phyloP scores from a whole-genome alignment of 2,888 invertebrate species.

The Colletes collaris region DNA sequence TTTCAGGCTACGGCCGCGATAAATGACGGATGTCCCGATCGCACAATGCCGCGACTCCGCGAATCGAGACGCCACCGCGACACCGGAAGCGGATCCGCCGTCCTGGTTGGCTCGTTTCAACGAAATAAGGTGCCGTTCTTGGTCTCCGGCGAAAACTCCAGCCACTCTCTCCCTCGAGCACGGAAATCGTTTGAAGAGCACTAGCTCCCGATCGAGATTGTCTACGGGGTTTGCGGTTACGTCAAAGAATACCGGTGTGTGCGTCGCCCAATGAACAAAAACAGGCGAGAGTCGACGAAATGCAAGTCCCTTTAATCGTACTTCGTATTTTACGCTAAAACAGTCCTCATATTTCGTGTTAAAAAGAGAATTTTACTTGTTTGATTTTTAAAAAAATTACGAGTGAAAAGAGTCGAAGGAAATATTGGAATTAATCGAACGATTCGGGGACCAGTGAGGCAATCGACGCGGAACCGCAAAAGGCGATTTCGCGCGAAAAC shows the following conservation, averaged over 20 bases:
- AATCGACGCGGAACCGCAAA: constrained; percentile 2
- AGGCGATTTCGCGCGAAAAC: background rate
- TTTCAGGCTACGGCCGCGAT: constrained; percentile 55
- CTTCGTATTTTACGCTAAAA: no score
- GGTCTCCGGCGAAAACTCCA: background rate
- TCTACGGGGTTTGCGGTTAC: no score
- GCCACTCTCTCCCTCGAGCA: background rate
- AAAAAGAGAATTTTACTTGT: no score
- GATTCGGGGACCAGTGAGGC: background rate
- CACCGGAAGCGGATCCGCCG: constrained; percentile 43
- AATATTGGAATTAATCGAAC: background rate
- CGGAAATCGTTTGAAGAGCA: constrained; percentile 24
- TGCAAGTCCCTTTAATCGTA: no score
- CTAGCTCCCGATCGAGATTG: background rate
- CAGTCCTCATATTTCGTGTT: no score
- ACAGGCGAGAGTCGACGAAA: no score
- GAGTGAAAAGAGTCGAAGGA: background rate
- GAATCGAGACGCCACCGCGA: constrained; percentile 47
- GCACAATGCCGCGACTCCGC: constrained; percentile 53
- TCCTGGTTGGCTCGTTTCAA: constrained; percentile 14
- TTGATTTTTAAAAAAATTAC: no score
- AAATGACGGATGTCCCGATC: constrained; percentile 59
- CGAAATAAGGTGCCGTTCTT: constrained; percentile 28
- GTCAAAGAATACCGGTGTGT: no score
- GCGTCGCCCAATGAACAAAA: no score